Conservation (phyloP, 2,113 vertebrate species). For the Amazona guildingii region DNA sequence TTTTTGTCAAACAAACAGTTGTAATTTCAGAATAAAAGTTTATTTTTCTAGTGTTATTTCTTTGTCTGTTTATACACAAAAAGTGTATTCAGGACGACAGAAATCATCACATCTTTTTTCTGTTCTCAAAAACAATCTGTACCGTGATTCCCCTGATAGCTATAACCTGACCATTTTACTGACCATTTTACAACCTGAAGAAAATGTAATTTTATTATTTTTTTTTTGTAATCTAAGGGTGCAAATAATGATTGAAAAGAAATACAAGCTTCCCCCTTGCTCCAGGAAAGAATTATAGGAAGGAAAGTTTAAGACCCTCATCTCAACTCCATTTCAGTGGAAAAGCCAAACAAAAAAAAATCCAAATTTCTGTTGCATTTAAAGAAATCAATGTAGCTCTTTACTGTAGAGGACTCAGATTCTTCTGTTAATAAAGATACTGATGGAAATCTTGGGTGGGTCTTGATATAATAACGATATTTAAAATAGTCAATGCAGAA, state of each 20-base stretch:
- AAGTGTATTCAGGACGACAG: not conserved
- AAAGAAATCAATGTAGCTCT: not conserved
- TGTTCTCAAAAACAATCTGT: not conserved
- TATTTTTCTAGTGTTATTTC: not conserved
- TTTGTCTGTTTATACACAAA: not conserved
- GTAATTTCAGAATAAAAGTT: slow-evolving; percentile 5
- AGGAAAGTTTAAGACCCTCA: not conserved
- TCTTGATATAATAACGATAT: not conserved
- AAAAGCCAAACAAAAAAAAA: not conserved
- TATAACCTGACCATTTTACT: not conserved
- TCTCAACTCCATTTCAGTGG: not conserved
- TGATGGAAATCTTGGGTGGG: not conserved
- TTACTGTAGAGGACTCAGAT: not conserved
- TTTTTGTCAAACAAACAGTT: not conserved
- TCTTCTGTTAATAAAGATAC: not conserved
- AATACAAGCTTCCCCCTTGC: accelerated
- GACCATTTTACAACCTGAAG: not conserved
- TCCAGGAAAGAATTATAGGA: not conserved
- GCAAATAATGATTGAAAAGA: not conserved
- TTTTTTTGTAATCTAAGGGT: not conserved
- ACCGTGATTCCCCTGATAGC: not conserved
- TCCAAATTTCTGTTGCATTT: not conserved
- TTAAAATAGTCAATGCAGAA: not conserved
- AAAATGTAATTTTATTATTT: not conserved
- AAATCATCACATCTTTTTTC: not conserved